Conservation (phyloP, 2,888 invertebrate species). For the Tupiocoris notatus region DNA sequence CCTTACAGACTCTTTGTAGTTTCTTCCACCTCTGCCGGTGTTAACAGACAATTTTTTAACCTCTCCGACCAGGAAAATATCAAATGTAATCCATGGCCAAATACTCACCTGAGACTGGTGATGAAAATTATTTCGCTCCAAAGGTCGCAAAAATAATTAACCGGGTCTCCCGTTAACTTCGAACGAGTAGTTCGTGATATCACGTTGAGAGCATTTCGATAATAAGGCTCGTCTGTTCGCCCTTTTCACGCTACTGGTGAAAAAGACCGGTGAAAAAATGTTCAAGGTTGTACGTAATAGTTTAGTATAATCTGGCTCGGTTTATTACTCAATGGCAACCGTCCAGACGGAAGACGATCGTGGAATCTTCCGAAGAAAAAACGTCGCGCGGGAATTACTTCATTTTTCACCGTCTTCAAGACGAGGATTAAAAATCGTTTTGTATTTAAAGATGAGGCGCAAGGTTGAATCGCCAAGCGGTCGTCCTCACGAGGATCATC, state of each 20-base stretch:
- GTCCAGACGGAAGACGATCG: background rate
- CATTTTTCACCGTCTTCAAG: background rate
- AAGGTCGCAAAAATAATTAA: background rate
- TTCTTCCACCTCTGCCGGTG: too few relatives aligned
- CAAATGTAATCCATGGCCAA: too few relatives aligned
- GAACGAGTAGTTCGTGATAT: background rate
- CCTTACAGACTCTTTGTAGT: too few relatives aligned
- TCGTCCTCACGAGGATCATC: background rate
- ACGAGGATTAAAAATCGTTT: background rate
- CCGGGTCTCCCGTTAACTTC: too few relatives aligned
- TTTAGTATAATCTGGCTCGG: background rate
- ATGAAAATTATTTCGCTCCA: too few relatives aligned
- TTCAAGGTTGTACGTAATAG: background rate
- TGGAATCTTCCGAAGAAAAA: background rate
- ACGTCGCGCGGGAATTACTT: background rate
- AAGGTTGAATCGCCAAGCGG: background rate
- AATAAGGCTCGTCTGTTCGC: background rate
- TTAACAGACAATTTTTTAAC: too few relatives aligned
- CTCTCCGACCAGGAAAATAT: too few relatives aligned
- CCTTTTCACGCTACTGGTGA: background rate
- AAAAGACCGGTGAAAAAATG: too few relatives aligned
- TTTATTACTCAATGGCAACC: background rate
- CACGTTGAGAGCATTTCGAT: background rate
- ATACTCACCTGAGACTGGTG: too few relatives aligned
- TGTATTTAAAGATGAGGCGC: background rate